phyloP scores from a whole-genome alignment of 35 echinoderm and acorn worm species.

The Nesometra sesokonis region DNA sequence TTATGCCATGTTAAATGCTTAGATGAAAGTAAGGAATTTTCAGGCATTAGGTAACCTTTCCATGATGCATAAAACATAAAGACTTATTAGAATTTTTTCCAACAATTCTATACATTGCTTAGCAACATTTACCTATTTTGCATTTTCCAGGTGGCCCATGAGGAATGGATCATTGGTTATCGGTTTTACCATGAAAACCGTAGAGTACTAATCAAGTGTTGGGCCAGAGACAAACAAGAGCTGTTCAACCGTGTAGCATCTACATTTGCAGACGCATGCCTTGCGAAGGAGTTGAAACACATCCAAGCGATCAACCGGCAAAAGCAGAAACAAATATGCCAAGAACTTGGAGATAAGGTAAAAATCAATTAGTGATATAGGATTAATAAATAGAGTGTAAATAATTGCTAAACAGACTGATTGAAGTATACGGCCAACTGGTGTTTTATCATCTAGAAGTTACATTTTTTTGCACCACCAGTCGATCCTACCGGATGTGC shows the following conservation, averaged over 20 bases:
- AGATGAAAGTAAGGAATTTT: no score
- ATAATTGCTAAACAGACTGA: no score
- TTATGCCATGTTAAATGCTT: no score
- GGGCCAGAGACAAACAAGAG: conserved; percentile 72
- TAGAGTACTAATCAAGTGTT: conserved; percentile 58
- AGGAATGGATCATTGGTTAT: conserved; percentile 58
- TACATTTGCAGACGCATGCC: conserved; percentile 72
- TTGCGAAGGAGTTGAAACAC: conserved; percentile 59
- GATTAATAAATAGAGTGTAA: no score
- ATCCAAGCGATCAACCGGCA: conserved; percentile 58
- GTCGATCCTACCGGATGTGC: no score
- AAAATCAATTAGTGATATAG: no score
- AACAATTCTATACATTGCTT: neutral
- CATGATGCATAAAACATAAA: no score
- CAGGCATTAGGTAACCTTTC: no score
- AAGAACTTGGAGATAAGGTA: conserved; percentile 58
- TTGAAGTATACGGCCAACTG: no score
- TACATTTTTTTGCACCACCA: no score
- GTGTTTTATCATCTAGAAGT: no score
- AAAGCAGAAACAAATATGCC: conserved; percentile 59
- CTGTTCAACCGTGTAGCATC: conserved; percentile 64
- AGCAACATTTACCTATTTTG: neutral
- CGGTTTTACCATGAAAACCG: conserved; percentile 51
- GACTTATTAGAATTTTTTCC: no score
- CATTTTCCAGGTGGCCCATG: conserved; percentile 62